phyloP scores from a whole-genome alignment of 2,888 invertebrate genomes.

The Diploptera punctata region DNA sequence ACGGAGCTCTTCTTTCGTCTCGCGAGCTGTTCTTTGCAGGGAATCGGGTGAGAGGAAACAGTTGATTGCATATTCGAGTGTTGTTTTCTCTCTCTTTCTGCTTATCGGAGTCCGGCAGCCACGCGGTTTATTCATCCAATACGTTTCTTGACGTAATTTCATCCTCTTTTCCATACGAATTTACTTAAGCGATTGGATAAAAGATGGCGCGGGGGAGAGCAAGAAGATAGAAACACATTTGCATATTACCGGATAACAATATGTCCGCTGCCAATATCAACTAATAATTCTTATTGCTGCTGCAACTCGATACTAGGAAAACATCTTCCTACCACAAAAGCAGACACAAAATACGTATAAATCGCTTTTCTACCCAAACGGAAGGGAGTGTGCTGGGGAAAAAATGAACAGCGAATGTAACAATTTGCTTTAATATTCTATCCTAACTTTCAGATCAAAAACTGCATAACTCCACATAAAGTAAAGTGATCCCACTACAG shows the following conservation, averaged over 20 bases:
- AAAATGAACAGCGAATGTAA: too few relatives aligned
- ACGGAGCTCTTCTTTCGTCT: too few relatives aligned
- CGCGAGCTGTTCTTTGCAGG: too few relatives aligned
- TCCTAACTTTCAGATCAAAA: too few relatives aligned
- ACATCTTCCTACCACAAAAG: not conserved
- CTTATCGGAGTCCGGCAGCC: slow-evolving; percentile 28
- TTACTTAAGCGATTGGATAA: slow-evolving; percentile 16
- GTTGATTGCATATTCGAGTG: slow-evolving; percentile 2
- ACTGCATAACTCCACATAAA: too few relatives aligned
- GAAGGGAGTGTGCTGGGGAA: slow-evolving; percentile 10
- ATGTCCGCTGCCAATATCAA: slow-evolving; percentile 24
- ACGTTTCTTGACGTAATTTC: slow-evolving; percentile 9
- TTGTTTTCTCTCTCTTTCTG: not conserved
- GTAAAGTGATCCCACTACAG: too few relatives aligned
- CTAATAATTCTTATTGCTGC: slow-evolving; percentile 26
- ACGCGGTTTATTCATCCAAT: slow-evolving; percentile 23
- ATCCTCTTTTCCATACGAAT: slow-evolving; percentile 3
- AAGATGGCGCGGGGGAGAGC: not conserved
- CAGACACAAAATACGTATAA: slow-evolving; percentile 7
- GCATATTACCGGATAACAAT: slow-evolving; percentile 27
- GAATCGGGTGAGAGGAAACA: too few relatives aligned
- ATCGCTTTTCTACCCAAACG: not conserved
- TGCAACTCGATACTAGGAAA: not conserved
- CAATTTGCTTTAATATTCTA: too few relatives aligned
- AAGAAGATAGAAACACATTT: not conserved